Conservation (phyloP, 2,888 invertebrate genomes). For the Callinectes sapidus region DNA sequence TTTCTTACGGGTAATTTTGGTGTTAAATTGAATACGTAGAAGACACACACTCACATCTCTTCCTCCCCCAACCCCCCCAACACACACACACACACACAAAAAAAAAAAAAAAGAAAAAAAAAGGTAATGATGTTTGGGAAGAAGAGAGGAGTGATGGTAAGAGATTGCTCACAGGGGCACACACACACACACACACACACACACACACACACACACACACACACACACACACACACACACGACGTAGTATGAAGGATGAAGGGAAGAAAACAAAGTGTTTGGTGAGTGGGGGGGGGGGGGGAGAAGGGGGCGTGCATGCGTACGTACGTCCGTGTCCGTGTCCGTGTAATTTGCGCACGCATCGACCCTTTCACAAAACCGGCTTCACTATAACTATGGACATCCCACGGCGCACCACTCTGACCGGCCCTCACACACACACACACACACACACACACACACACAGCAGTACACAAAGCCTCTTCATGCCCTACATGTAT, state of each 20-base stretch:
- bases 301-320: no score
- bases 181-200: no score
- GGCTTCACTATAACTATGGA: constrained; percentile 4
- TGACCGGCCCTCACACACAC: not conserved
- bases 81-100: not conserved
- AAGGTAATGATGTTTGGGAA: no score
- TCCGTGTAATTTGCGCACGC: not conserved
- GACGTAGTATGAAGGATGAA: not conserved
- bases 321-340: not conserved
- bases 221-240: not conserved
- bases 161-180: no score
- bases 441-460: not conserved
- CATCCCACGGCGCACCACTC: not conserved
- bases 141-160: no score
- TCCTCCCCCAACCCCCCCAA: no score
- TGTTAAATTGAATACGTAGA: no score
- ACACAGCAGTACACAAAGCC: not conserved
- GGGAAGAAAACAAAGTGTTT: not conserved
- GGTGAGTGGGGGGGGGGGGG: no score
- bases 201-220: not conserved
- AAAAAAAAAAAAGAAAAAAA: no score
- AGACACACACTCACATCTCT: no score
- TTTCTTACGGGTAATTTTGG: no score
- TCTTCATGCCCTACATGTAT: not conserved
- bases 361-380: not conserved